Base-by-base conservation (phyloP, 2,888 invertebrate genomes). In the Hesperia comma region DNA sequence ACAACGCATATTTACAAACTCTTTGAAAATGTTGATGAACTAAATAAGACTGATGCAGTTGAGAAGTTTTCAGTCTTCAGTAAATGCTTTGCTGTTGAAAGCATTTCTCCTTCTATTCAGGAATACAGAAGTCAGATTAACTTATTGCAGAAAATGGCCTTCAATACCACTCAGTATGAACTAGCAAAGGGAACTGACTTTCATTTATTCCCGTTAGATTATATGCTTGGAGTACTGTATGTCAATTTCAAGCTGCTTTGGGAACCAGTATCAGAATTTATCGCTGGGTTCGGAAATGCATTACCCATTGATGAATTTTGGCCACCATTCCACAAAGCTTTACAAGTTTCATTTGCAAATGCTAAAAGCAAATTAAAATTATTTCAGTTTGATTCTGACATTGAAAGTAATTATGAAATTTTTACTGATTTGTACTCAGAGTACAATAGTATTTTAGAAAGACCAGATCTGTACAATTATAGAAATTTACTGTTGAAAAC, bases 201-300 rank as follows among this genome's bases (percentile, higher is more conserved):
- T 73, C 92, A 94, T 76, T 87, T 94, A 74, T 94, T 96, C 76
- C 95, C 96, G 0, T 81, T 99, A 19, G 93, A 95, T 69, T 98
- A 96, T 77, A 93, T 98, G 77, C 93, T 98, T 40, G 98, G 98
- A 1, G 94, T 95, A 68, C 89, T 98, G 58, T 97, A 96, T 83
- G 93, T 96, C 19, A 98, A 98, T 83, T 98, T 99, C 78, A 96
- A 97, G 74, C 90, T 98, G 14, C 83, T 99, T 0, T 99, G 99
- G 99, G 96, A 96, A 70, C 97, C 98, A 0, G 93, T 96, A 0
- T 92, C 94, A 15, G 95, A 96, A 78, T 93, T 98, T 49, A 95
- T 99, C 56, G 94, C 95, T 1, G 94, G 95, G 0, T 96, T 96
- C 80, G 96, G 97, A 0, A 93, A 93, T 76, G 93, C 94, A 0